Percentiles rank a stretch among this genome's conserved stretches.
These are phyloP conservation scores for Limnephilus lunatus DNA, from an alignment of 2,888 invertebrate genomes.

Conservation along the genomic window DNA sequence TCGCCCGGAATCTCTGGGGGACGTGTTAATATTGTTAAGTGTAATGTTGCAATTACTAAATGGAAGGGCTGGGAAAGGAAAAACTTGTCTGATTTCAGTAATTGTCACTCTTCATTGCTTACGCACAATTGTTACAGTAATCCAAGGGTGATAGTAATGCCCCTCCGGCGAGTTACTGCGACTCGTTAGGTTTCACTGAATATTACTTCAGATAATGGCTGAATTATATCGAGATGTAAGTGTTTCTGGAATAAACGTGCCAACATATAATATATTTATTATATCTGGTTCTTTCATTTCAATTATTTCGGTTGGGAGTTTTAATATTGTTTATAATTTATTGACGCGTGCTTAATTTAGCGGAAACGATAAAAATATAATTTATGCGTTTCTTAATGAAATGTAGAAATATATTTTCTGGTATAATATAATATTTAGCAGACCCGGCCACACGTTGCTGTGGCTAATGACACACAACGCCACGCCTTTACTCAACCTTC, in stretches of 20 bases:
- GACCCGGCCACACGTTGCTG: too few relatives aligned
- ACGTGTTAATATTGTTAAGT: conserved; percentile 66
- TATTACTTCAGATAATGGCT: background rate
- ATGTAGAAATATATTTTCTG: too few relatives aligned
- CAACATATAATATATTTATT: background rate
- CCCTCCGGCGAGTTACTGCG: conserved; percentile 6
- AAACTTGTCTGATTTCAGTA: conserved; percentile 64
- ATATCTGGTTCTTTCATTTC: background rate
- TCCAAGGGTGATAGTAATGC: background rate
- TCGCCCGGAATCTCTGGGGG: conserved; percentile 45
- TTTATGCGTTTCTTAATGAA: background rate
- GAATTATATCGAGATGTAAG: background rate
- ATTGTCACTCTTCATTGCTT: conserved; percentile 59
- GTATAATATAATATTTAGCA: too few relatives aligned
- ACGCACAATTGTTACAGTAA: conserved; percentile 52
- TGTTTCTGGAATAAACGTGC: background rate
- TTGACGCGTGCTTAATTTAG: background rate
- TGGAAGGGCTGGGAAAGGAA: conserved; percentile 64
- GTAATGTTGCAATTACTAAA: conserved; percentile 66
- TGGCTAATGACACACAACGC: too few relatives aligned
- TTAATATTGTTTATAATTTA: background rate
- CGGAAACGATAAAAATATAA: background rate
- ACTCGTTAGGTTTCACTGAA: conserved; percentile 10
- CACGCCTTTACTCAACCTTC: too few relatives aligned
- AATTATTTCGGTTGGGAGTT: background rate